Conservation (phyloP, 2,888 invertebrate genomes). For the Laspeyria flexula region DNA sequence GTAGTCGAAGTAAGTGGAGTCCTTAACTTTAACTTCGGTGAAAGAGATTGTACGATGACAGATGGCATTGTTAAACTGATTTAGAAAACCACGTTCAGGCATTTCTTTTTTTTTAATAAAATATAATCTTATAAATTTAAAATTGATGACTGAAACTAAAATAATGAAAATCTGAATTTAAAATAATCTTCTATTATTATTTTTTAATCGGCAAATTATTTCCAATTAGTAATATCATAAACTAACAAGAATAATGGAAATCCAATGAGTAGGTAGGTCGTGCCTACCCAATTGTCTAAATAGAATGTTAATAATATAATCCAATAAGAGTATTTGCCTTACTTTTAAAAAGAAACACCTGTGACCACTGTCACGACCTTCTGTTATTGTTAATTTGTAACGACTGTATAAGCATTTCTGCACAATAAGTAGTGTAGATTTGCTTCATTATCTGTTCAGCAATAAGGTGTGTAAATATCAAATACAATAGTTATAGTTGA, state of each 20-base stretch:
- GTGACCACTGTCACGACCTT: slow-evolving; percentile 59
- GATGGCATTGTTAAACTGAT: slow-evolving; percentile 62
- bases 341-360: slow-evolving; percentile 54
- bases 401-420: slow-evolving; percentile 43
- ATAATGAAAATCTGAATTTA: no score
- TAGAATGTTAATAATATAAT: slow-evolving; percentile 46
- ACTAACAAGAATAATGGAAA: slow-evolving; percentile 20
- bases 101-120: no score
- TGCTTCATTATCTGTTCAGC: not conserved
- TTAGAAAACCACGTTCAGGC: not conserved
- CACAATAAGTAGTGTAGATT: slow-evolving; percentile 13
- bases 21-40: slow-evolving; percentile 47
- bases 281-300: slow-evolving; percentile 31
- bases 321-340: slow-evolving; percentile 54
- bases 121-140: not conserved
- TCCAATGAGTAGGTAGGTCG: slow-evolving; percentile 13
- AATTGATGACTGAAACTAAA: no score
- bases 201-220: no score
- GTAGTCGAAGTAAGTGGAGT: slow-evolving; percentile 60
- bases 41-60: slow-evolving; percentile 49
- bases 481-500: not conserved
- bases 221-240: slow-evolving; percentile 15
- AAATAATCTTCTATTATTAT: no score
- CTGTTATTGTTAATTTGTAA: slow-evolving; percentile 50
- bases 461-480: slow-evolving; percentile 3